Evolutionary conservation across 1,140 invertebrate genomes (phyloP).

Genomic region (Apis dorsata): DNA sequence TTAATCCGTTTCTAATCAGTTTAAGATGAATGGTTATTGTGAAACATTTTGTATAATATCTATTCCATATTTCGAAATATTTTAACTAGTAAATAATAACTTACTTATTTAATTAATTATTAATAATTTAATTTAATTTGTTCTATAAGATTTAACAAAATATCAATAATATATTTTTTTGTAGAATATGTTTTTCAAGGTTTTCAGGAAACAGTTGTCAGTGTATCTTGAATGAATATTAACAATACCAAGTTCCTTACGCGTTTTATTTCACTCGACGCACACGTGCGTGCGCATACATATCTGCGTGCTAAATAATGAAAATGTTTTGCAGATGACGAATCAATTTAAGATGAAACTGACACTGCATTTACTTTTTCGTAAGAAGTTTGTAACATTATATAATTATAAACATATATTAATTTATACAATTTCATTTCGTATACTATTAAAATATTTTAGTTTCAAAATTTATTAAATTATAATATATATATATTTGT

Average conservation of each 20-base stretch:
- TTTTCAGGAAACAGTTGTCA: not conserved
- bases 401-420: not conserved
- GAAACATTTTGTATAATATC: no score
- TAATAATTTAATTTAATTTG: no score
- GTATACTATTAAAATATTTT: not conserved
- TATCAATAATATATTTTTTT: not conserved
- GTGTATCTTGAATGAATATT: not conserved
- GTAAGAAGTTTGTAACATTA: not conserved
- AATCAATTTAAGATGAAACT: slow-evolving; percentile 54
- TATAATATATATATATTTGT: not conserved
- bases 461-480: not conserved
- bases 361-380: not conserved
- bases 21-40: not conserved
- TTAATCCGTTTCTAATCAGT: not conserved
- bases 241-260: not conserved
- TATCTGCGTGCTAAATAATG: slow-evolving; percentile 35
- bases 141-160: not conserved
- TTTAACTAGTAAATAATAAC: not conserved
- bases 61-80: no score
- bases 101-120: no score
- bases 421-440: no score
- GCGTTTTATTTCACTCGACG: slow-evolving; percentile 4
- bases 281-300: not conserved
- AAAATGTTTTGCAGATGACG: slow-evolving; percentile 43
- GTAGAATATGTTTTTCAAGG: no score